Evolutionary conservation across 2,113 vertebrate genomes (phyloP).

Genomic region (Callaeas wilsoni): DNA sequence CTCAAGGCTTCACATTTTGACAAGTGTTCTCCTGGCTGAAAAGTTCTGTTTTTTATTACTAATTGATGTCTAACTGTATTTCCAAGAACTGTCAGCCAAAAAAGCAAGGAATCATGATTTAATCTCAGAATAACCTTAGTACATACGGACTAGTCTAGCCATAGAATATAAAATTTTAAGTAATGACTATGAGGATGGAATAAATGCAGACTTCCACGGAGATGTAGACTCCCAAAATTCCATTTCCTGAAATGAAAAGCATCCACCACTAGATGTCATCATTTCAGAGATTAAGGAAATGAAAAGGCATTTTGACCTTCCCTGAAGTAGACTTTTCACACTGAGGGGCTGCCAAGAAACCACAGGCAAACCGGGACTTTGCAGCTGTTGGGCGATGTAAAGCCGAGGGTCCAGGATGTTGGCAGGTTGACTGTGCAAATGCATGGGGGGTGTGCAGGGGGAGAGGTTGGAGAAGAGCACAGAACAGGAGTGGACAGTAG

Average conservation of each 20-base stretch:
- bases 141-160: background rate
- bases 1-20: background rate
- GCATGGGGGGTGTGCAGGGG: background rate
- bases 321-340: background rate
- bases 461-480: background rate
- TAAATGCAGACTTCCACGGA: background rate
- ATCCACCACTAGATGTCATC: constrained; percentile 44
- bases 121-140: background rate
- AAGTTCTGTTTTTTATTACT: background rate
- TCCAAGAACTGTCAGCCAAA: background rate
- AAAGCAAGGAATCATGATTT: background rate
- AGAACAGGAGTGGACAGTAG: background rate
- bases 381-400: background rate
- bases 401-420: background rate
- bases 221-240: background rate
- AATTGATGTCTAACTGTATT: background rate
- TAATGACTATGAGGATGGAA: background rate
- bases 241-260: background rate
- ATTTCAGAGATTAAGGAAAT: background rate
- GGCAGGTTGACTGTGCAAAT: background rate
- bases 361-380: accelerated
- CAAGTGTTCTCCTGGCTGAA: background rate
- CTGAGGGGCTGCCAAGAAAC: background rate
- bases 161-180: background rate
- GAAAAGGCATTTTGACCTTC: background rate